Conservation (phyloP, 1,140 invertebrate species). For the Zaprionus tsacasi region DNA sequence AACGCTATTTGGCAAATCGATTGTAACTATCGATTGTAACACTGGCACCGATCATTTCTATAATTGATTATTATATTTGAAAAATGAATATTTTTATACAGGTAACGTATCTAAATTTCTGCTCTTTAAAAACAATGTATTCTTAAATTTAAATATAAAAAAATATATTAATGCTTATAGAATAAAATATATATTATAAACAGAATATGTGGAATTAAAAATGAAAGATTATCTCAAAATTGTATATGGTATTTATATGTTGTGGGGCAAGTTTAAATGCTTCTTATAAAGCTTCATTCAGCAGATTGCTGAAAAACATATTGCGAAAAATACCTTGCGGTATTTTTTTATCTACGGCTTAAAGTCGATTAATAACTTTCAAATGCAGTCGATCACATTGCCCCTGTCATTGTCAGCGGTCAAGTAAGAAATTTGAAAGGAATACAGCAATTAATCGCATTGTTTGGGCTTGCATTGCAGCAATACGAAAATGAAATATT, state of each 20-base stretch:
- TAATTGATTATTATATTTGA: neutral
- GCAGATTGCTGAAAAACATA: neutral
- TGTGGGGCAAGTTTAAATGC: too few relatives aligned
- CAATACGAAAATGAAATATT: slow-evolving; percentile 34
- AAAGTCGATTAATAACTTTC: neutral
- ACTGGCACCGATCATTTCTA: neutral
- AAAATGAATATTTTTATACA: neutral
- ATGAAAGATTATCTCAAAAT: neutral
- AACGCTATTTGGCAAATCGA: neutral
- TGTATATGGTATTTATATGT: too few relatives aligned
- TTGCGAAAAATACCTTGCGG: neutral
- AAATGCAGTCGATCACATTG: slow-evolving; percentile 12
- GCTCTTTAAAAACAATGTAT: too few relatives aligned
- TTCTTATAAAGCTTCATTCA: too few relatives aligned
- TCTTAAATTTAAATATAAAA: too few relatives aligned
- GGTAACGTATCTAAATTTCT: neutral
- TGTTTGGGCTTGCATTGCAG: neutral
- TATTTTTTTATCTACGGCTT: neutral
- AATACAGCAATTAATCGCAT: neutral
- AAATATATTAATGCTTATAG: too few relatives aligned
- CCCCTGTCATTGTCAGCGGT: slow-evolving; percentile 2
- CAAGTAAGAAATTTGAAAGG: slow-evolving; percentile 14
- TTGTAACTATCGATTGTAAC: neutral
- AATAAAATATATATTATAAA: too few relatives aligned
- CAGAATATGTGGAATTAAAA: too few relatives aligned